phyloP scores from a whole-genome alignment of 2,113 vertebrate genomes.

The Urocitellus parryii region DNA sequence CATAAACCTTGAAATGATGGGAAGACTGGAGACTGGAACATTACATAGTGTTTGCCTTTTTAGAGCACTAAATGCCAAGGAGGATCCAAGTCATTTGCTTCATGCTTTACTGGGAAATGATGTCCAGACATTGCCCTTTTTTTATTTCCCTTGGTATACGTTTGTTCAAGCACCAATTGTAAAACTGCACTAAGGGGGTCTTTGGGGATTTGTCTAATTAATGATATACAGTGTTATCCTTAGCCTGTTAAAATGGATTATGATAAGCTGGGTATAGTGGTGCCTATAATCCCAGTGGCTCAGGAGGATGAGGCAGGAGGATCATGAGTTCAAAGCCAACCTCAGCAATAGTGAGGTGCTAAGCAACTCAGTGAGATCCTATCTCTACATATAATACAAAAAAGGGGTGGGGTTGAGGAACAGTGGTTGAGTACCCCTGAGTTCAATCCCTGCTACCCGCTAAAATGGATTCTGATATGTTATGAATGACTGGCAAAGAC shows the following conservation, averaged over 20 bases:
- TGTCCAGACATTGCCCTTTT: not conserved
- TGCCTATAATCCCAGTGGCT: too few species aligned
- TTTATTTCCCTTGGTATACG: not conserved
- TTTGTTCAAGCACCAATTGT: not conserved
- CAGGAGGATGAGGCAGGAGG: too few species aligned
- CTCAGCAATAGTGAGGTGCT: too few species aligned
- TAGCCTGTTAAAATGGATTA: not conserved
- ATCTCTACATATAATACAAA: too few species aligned
- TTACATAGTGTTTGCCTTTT: not conserved
- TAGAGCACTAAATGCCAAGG: not conserved
- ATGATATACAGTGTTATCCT: not conserved
- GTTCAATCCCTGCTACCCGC: too few species aligned
- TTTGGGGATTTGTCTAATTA: slow-evolving; percentile 10
- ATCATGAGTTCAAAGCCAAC: too few species aligned
- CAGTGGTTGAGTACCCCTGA: too few species aligned
- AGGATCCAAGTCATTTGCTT: not conserved
- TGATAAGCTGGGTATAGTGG: too few species aligned
- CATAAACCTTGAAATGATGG: not conserved
- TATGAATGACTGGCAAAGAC: not conserved
- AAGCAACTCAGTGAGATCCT: too few species aligned
- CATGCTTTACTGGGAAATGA: not conserved
- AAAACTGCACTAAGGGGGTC: not conserved
- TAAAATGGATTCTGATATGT: not conserved
- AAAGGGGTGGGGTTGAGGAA: too few species aligned
- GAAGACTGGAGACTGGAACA: not conserved